phyloP scores from a whole-genome alignment of 1,140 invertebrate genomes.

The Cyrtorhinus lividipennis region DNA sequence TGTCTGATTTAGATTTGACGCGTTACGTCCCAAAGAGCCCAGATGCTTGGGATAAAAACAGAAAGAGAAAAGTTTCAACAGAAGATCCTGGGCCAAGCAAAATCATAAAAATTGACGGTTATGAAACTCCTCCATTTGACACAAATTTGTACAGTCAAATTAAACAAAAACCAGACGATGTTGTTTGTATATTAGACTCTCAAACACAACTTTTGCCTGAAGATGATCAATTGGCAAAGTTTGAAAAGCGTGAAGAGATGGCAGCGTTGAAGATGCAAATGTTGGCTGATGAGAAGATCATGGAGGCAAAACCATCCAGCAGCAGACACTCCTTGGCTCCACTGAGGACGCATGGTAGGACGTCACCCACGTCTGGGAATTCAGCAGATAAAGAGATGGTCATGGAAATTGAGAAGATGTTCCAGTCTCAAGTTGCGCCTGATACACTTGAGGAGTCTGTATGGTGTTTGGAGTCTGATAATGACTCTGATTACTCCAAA shows the following conservation, averaged over 20 bases:
- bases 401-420: slow-evolving; percentile 2
- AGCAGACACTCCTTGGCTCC: background rate
- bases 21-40: background rate
- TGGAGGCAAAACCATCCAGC: background rate
- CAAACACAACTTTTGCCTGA: background rate
- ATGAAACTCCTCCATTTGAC: background rate
- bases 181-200: background rate
- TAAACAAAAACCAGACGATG: background rate
- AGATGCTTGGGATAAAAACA: background rate
- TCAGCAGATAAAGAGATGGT: background rate
- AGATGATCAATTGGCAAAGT: background rate
- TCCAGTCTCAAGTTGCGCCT: background rate
- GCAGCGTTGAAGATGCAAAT: background rate
- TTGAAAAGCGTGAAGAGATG: background rate
- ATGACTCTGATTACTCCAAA: background rate
- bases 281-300: background rate
- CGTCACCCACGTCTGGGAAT: background rate
- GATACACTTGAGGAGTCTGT: background rate
- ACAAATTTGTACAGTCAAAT: background rate
- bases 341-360: background rate
- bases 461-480: background rate
- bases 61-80: background rate
- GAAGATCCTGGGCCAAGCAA: background rate
- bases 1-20: background rate
- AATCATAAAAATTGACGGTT: background rate